Conservation (phyloP, 2,113 vertebrate species). For the Macheiramphus alcinus region DNA sequence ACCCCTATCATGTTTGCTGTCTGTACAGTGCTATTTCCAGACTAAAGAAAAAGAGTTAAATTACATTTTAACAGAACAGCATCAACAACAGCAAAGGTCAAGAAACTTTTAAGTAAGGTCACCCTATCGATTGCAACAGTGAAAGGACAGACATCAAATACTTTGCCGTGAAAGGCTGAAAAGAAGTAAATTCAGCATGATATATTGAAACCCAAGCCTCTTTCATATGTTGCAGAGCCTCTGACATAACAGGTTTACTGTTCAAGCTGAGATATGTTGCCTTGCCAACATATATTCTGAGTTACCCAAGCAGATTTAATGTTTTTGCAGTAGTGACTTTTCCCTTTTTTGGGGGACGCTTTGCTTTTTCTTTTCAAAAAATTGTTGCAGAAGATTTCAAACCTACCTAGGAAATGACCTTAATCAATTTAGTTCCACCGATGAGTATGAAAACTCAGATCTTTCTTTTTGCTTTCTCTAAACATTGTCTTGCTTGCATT, state of each 20-base stretch:
- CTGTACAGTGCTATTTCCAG: conserved; percentile 44
- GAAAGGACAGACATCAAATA: conserved; percentile 61
- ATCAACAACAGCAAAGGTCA: conserved; percentile 40
- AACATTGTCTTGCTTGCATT: background rate
- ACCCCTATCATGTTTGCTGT: background rate
- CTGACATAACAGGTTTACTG: conserved; percentile 66
- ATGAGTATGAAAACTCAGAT: conserved; percentile 43
- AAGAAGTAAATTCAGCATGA: conserved; percentile 67
- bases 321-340: conserved; percentile 49
- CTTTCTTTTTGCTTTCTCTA: conserved; percentile 14
- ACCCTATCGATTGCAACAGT: conserved; percentile 35
- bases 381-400: conserved; percentile 47
- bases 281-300: conserved; percentile 71
- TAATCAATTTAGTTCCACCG: conserved; percentile 63
- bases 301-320: conserved; percentile 69
- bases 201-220: conserved; percentile 50
- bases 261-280: conserved; percentile 65
- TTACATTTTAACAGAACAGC: conserved; percentile 37
- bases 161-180: conserved; percentile 44
- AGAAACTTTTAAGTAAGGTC: conserved; percentile 37
- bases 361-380: conserved; percentile 14
- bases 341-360: background rate
- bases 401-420: conserved; percentile 65
- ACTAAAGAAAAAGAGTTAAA: conserved; percentile 48
- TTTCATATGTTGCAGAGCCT: conserved; percentile 56